Evolutionary conservation across 2,888 invertebrate genomes (phyloP), one percentile per base, ranked within the genome.

Genomic region (Apoda limacodes): DNA sequence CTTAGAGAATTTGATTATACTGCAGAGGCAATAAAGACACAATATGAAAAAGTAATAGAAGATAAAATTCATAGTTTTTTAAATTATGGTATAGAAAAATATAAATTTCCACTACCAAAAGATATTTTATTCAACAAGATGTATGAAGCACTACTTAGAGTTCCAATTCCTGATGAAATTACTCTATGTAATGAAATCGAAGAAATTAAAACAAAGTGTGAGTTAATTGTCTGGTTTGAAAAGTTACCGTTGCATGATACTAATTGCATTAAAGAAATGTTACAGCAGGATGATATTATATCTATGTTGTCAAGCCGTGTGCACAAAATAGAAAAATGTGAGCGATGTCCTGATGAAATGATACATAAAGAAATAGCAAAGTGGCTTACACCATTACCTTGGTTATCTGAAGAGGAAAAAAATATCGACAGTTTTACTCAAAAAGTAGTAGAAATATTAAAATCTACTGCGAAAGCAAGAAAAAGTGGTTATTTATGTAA

Each of bases 1-100:
- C 45, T 71, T 28, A 59, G 69, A 32, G 69, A 71, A 29, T 69
- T 67, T 40, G 71, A 71, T 30, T 55, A 65, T 27, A 45, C 49
- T 2, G 46, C 51, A 32, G 60, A 66, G 28, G 42, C 48, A 22
- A 35, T 50, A 3, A 69, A 63, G 42, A 28, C 39, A 2, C 58
- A 56, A 40, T 62, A 65, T 29, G 60, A 59, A 43, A 58, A 46
- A 22, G 46, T 34, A 23, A 45, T 70, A 3, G 52, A 44, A 39
- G 35, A 46, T 12, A 52, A 60, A 39, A 55, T 67, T 2, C n/a
- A n/a, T n/a, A n/a, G n/a, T n/a, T n/a, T n/a, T n/a, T n/a, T n/a
- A n/a, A n/a, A n/a, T n/a, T n/a, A n/a, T n/a, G n/a, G n/a, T n/a
- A n/a, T n/a, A n/a, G 51, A 67, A 34, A 60, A 53, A 41, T 56